Evolutionary conservation across 2,797 vertebrate genomes (phyloP), one percentile per base, ranked within the genome.

Genomic region (Sciurus vulgaris): DNA sequence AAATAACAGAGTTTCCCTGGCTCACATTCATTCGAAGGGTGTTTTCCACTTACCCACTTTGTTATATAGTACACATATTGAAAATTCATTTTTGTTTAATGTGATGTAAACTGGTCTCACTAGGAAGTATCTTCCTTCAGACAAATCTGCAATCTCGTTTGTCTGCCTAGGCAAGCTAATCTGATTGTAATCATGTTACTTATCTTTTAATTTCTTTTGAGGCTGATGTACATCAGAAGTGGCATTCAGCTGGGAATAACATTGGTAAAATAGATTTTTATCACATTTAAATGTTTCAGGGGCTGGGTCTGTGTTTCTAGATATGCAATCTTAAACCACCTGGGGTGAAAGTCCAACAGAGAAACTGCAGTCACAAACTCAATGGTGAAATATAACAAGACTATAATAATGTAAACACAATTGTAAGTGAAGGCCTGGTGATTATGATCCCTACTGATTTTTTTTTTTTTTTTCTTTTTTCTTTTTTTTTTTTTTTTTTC

Each of bases 131-230:
- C 96, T 98, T 97, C 94, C 89, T 89, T 98, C 15, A 3, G 63
- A 95, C 56, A 91, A 96, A 96, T 97, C 95, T 86, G 47, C 83
- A 98, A 97, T 98, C 96, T 98, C 84, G 94, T 98, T 98, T 98
- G 97, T 96, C 97, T 98, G 91, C 24, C 9, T 94, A 97, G 95
- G 95, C 83, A 97, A 96, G 88, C 97, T 98, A 98, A 98, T 98
- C 91, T 98, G 96, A 96, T 97, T 98, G 93, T 98, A 98, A 98
- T 98, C 96, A 97, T 81, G 87, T 98, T 98, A 98, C 97, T 98
- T 98, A 98, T 96, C 96, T 98, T 98, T 98, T 98, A 98, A 98
- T 98, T 98, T 98, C 95, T 86, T 94, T 86, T 98, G 95, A 98
- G 96, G 87, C 96, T 97, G 97, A 97, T 97, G 89, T 95, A 98